Percentiles rank a stretch among this genome's conserved stretches.
These are phyloP conservation scores for Melanerpes formicivorus DNA, from an alignment of 2,113 vertebrate species.

Conservation along the genomic window DNA sequence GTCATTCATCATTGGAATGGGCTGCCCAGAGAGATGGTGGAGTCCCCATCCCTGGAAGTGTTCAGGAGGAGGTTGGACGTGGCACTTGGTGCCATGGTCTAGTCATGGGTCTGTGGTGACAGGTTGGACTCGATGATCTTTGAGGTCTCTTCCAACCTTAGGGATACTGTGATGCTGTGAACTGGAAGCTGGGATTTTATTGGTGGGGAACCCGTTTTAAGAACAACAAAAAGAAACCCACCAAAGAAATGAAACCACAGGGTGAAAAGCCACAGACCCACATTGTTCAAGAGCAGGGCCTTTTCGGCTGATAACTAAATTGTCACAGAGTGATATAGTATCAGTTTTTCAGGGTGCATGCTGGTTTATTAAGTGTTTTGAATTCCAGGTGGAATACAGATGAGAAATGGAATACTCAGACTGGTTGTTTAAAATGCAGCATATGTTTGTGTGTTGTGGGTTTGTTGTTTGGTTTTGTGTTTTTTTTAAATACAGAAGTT, in stretches of 20 bases:
- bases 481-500: background rate
- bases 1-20: too few relatives aligned
- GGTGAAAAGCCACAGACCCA: background rate
- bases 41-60: too few relatives aligned
- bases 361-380: background rate
- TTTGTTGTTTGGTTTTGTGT: background rate
- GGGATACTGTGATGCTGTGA: too few relatives aligned
- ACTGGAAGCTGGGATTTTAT: too few relatives aligned
- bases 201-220: background rate
- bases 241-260: too few relatives aligned
- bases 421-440: background rate
- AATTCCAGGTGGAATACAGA: background rate
- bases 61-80: too few relatives aligned
- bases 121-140: too few relatives aligned
- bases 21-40: too few relatives aligned
- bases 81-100: too few relatives aligned
- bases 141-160: too few relatives aligned
- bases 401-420: background rate
- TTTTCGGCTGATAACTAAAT: background rate
- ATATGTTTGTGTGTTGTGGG: too few relatives aligned
- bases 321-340: background rate
- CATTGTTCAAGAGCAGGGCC: accelerated
- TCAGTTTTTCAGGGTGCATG: background rate
- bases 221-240: background rate
- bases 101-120: too few relatives aligned